Base-by-base conservation (phyloP, 1,140 invertebrate species). In the Nomia melanderi region DNA sequence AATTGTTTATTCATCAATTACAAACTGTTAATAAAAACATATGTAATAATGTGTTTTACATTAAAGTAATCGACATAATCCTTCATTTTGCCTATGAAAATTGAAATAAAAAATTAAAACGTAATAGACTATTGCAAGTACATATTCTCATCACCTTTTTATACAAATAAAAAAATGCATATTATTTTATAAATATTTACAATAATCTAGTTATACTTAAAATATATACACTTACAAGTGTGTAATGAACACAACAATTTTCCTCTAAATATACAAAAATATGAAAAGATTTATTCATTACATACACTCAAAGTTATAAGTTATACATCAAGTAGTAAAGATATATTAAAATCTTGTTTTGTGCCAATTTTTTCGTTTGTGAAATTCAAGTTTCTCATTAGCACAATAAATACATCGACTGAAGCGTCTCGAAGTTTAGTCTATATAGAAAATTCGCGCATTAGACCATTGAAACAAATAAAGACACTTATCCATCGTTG, bases 1-100 rank as follows among this genome's bases (percentile, higher is more conserved):
- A 39, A 25, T 44, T n/a, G 23, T 74, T 74, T 56, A 74, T 56
- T 74, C 7, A 14, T 56, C 12, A 8, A 65, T 74, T 74, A 74
- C 47, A 74, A 74, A 44, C 4, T 50, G 6, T 44, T 54, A 14
- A 53, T 57, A 66, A 66, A 65, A 65, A 66, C 39, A 5, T 56
- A 66, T 31, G 27, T 3, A 20, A 11, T 54, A n/a, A 39, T 20
- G 17, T 23, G 11, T 20, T 50, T 23, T 23, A 6, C 39, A n/a
- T 50, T 63, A 31, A 14, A 72, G 36, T 17, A 20, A n/a, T 25
- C 31, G 1, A 6, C 2, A 0, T 4, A 64, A 39, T 64, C 20
- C 39, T 3, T 36, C 1, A 25, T 7, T 41, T 47, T 3, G 6
- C 9, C 29, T 9, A 39, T 31, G 8, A 4, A 23, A 20, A 53